These are phyloP conservation scores for Solenopsis invicta DNA, from an alignment of 1,140 invertebrate genomes.

Conservation along the genomic window DNA sequence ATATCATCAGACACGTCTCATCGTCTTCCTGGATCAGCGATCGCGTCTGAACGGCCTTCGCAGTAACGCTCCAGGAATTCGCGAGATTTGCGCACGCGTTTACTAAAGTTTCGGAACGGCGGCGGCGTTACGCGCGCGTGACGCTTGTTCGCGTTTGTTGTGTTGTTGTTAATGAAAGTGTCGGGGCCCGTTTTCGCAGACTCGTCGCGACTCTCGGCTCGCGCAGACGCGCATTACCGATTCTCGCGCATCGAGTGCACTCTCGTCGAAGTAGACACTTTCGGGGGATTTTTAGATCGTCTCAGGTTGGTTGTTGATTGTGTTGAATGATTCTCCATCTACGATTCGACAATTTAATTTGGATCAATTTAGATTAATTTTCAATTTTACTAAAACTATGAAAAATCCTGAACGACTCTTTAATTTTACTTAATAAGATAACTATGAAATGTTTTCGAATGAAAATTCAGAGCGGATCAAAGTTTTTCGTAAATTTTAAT, in stretches of 20 bases:
- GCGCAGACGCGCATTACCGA: constrained; percentile 3
- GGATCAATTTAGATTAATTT: background rate
- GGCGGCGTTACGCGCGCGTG: background rate
- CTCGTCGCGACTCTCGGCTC: background rate
- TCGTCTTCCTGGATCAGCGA: constrained; percentile 39
- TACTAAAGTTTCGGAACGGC: constrained; percentile 5
- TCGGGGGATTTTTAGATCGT: background rate
- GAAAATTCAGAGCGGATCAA: background rate
- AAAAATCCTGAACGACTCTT: background rate
- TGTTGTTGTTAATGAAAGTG: constrained; percentile 34
- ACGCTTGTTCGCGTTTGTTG: background rate
- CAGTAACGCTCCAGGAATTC: background rate
- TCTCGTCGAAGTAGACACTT: background rate
- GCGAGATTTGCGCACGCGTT: background rate
- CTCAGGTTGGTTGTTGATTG: constrained; percentile 17
- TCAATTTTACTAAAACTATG: background rate
- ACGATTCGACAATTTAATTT: background rate
- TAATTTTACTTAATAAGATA: background rate
- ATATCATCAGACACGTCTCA: constrained; percentile 32
- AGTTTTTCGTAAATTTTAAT: background rate
- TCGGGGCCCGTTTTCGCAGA: background rate
- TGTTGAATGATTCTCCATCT: background rate
- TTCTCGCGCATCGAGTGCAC: constrained; percentile 5
- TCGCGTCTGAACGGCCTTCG: constrained; percentile 24
- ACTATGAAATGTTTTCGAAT: background rate